Conservation (phyloP, 2,888 invertebrate genomes). For the Rhagophthalmus giganteus region DNA sequence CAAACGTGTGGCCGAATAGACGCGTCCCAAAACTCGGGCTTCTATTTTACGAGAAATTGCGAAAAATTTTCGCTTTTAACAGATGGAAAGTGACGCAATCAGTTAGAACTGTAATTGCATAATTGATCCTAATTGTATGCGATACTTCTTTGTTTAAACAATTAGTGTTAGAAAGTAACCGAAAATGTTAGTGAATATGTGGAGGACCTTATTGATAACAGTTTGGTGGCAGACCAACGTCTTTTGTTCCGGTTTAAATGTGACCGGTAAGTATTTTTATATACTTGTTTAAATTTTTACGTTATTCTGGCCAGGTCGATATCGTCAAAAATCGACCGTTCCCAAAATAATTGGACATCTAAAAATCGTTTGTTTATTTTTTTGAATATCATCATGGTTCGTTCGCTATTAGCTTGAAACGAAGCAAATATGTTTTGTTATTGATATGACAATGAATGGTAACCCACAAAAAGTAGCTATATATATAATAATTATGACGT, state of each 20-base stretch:
- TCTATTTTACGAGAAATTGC: conserved; percentile 8
- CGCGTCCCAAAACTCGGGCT: conserved; percentile 5
- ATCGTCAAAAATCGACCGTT: no score
- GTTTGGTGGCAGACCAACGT: neutral
- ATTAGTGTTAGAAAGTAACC: conserved; percentile 2
- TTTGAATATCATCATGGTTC: no score
- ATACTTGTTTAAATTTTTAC: conserved; percentile 1
- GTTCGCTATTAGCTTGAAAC: no score
- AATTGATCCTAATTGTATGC: conserved; percentile 11
- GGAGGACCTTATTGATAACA: conserved; percentile 1
- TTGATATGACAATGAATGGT: no score
- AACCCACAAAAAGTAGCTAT: no score
- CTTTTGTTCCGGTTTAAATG: conserved; percentile 1
- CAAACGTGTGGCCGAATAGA: conserved; percentile 13
- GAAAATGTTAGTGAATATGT: conserved; percentile 7
- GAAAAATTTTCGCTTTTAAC: conserved; percentile 10
- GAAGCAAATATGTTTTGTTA: no score
- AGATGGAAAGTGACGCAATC: conserved; percentile 14
- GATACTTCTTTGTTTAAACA: conserved; percentile 7
- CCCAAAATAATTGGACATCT: no score
- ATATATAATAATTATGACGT: no score
- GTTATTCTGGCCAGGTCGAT: no score
- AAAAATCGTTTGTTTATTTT: no score
- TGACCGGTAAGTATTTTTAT: no score
- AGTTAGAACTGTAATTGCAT: conserved; percentile 10